Conservation (phyloP, 2,113 vertebrate genomes). For the Sterrhoptilus dennistouni region DNA sequence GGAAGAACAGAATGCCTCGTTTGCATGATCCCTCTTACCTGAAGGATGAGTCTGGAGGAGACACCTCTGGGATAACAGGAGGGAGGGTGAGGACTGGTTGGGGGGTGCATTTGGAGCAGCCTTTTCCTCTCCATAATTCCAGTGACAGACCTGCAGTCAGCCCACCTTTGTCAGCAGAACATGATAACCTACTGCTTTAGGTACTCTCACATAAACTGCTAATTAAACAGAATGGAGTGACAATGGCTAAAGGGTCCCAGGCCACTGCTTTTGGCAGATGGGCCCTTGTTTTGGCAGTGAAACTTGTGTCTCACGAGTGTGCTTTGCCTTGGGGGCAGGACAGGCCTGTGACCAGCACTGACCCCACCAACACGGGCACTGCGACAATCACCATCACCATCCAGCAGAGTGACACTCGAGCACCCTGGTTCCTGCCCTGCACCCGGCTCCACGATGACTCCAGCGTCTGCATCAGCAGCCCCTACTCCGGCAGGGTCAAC, state of each 20-base stretch:
- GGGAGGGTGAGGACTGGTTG: background rate
- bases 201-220: background rate
- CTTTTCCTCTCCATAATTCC: background rate
- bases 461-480: constrained; percentile 79
- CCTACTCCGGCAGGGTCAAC: constrained; percentile 80
- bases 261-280: background rate
- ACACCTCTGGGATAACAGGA: background rate
- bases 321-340: constrained; percentile 69
- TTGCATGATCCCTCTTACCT: background rate
- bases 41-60: background rate
- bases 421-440: constrained; percentile 88
- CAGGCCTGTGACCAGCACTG: background rate
- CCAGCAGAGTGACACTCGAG: constrained; percentile 78
- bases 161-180: background rate
- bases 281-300: background rate
- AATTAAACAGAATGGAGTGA: background rate
- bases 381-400: constrained; percentile 76
- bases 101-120: background rate
- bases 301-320: background rate
- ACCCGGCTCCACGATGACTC: background rate
- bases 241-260: background rate
- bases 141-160: background rate
- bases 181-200: background rate
- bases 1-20: background rate
- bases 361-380: constrained; percentile 63